phyloP scores from a whole-genome alignment of 2,113 vertebrate species.

The Dasyprocta punctata region DNA sequence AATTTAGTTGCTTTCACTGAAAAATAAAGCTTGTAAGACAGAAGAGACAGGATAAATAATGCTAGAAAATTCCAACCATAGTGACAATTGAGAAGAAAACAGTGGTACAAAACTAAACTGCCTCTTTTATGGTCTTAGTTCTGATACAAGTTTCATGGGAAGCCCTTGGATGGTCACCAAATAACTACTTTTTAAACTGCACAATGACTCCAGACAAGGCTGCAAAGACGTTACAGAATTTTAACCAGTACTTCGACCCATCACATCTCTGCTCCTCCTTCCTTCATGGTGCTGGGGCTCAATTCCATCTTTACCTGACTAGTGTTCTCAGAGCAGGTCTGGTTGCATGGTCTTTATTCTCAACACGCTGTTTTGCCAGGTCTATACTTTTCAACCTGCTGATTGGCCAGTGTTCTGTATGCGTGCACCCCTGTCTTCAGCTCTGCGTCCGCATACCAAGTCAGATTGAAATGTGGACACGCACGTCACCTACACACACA shows the following conservation, averaged over 20 bases:
- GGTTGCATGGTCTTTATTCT: background rate
- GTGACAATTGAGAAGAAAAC: background rate
- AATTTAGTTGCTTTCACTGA: background rate
- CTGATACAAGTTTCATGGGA: background rate
- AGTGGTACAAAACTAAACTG: background rate
- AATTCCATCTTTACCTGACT: background rate
- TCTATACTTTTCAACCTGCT: background rate
- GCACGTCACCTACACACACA: background rate
- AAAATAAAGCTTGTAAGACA: background rate
- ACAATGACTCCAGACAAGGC: background rate
- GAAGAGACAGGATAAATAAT: background rate
- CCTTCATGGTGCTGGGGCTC: background rate
- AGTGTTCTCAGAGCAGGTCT: background rate
- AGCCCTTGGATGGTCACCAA: background rate
- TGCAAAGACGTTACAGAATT: background rate
- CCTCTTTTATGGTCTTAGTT: background rate
- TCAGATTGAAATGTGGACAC: background rate
- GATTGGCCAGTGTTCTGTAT: background rate
- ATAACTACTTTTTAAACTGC: background rate
- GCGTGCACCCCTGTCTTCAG: background rate
- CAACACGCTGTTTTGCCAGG: background rate
- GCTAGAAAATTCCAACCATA: background rate
- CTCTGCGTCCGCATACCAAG: background rate
- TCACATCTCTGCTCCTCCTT: fast-evolving
- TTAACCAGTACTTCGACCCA: too few relatives aligned